These are phyloP conservation scores for Eurois occulta DNA, from an alignment of 2,888 invertebrate species.

Conservation along the genomic window DNA sequence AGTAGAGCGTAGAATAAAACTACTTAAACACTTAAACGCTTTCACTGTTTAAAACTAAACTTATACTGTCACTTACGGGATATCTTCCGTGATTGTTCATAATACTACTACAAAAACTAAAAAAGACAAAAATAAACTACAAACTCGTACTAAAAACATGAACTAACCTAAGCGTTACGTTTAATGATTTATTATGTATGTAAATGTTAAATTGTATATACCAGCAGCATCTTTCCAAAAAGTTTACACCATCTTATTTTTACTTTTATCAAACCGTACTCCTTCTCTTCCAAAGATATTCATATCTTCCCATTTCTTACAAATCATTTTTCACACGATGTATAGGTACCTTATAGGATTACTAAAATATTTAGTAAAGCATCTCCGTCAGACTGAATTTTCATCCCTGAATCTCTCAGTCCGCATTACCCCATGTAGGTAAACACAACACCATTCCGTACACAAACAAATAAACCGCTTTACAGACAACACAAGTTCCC, in stretches of 20 bases:
- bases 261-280: background rate
- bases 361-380: background rate
- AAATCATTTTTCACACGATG: background rate
- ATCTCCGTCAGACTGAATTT: background rate
- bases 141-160: too few relatives aligned
- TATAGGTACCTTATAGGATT: background rate
- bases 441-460: background rate
- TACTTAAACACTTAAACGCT: too few relatives aligned
- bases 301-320: background rate
- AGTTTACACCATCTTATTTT: background rate
- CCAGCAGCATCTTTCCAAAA: background rate
- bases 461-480: conserved; percentile 14
- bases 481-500: conserved; percentile 10
- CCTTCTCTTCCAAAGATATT: background rate
- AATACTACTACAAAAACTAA: too few relatives aligned
- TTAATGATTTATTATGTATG: background rate
- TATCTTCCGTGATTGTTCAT: too few relatives aligned
- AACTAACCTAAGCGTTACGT: background rate
- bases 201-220: too few relatives aligned
- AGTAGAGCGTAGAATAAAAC: too few relatives aligned
- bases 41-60: too few relatives aligned
- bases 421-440: background rate
- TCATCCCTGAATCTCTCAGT: background rate
- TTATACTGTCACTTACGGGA: too few relatives aligned
- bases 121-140: too few relatives aligned